Base-by-base conservation (phyloP, 1,140 invertebrate species). In the Camponotus floridanus region DNA sequence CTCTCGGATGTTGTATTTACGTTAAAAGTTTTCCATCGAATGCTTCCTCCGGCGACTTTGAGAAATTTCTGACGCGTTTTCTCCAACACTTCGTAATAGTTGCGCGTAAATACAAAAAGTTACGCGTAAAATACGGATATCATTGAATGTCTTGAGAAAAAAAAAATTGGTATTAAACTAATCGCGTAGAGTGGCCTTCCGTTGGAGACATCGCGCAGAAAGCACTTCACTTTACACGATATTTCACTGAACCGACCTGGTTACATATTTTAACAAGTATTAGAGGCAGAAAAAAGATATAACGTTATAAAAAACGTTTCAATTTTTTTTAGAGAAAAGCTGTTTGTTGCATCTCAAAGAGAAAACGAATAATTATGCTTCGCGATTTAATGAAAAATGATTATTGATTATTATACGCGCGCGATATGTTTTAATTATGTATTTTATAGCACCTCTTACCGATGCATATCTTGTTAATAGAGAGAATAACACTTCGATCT, bases 151-250 rank as follows among this genome's bases (percentile, higher is more conserved):
- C 39, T 18, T 4, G 45, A 59, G 36, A 9, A 61, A 51, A 48
- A 48, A 45, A 85, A 74, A 87, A 85, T 85, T 51, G 31, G 26
- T 26, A 87, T 62, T 68, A 88, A 79, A 79, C 51, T 85, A 51
- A 73, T 48, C 48, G 33, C 61, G 51, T 86, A 89, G 85, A 89
- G 74, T 62, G 74, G 26, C n/a, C 21, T 36, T 68, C 21, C 36
- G 55, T 26, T 26, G 36, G 51, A 65, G 65, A 76, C 71, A 36
- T 70, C 65, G 57, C 51, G 45, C 48, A 51, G 26, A 65, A 57
- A 42, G 51, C 45, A 51, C 21, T 88, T 88, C 76, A 31, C 39
- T 83, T 83, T 85, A 88, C 62, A 79, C 74, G 51, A 62, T 61
- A 73, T 88, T 85, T 85, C 48, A 74, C 57, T 64, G 45, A 83